Evolutionary conservation across 92 coral and sea anemone genomes (phyloP).

Genomic region (Hydrozoanthus gracilis): DNA sequence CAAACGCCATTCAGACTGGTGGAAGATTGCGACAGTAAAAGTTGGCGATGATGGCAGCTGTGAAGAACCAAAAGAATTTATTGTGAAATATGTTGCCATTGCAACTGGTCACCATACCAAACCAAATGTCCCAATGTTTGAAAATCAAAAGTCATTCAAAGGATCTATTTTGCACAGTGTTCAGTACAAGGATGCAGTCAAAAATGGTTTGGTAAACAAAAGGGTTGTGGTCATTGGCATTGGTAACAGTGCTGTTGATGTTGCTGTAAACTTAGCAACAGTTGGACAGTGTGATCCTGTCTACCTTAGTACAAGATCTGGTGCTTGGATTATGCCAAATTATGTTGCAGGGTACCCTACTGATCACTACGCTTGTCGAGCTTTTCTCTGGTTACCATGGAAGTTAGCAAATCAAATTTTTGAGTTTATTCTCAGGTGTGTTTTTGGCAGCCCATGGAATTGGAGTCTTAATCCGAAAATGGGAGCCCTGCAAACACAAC

Average conservation of each 20-base stretch:
- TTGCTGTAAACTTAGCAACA: constrained; percentile 73
- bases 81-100: constrained; percentile 76
- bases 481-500: constrained; percentile 81
- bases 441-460: constrained; percentile 75
- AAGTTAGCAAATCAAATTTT: constrained; percentile 63
- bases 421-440: constrained; percentile 60
- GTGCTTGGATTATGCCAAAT: constrained; percentile 83
- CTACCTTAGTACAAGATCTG: constrained; percentile 73
- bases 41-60: constrained; percentile 53
- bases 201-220: constrained; percentile 69
- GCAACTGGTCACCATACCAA: constrained; percentile 89
- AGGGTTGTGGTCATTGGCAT: constrained; percentile 81
- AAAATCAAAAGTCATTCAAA: constrained; percentile 65
- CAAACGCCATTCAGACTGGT: constrained; percentile 42
- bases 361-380: constrained; percentile 79
- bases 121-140: constrained; percentile 72
- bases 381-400: constrained; percentile 86
- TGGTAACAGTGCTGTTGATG: constrained; percentile 90
- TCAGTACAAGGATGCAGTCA: constrained; percentile 76
- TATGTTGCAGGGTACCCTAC: constrained; percentile 74
- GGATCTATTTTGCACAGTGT: constrained; percentile 76
- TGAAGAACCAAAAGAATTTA: background rate
- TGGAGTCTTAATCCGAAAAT: constrained; percentile 83
- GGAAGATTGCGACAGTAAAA: constrained; percentile 63
- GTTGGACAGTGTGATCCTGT: constrained; percentile 71